Percentiles rank a stretch among this genome's conserved stretches.
These are phyloP conservation scores for Acropternis orthonyx DNA, from an alignment of 2,797 vertebrate genomes.

Conservation along the genomic window DNA sequence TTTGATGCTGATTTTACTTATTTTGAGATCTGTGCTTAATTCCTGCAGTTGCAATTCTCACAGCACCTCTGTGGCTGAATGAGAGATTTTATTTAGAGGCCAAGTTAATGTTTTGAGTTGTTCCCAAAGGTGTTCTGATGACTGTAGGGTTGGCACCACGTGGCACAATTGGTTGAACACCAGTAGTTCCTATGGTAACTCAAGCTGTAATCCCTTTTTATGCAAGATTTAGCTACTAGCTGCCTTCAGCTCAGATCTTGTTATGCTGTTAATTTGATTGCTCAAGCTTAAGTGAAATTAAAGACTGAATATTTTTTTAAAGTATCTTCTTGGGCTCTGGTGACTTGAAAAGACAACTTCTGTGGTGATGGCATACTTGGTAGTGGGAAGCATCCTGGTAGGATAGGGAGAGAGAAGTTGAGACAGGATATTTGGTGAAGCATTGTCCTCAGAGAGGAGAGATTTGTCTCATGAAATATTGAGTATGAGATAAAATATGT, in stretches of 20 bases:
- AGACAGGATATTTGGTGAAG: neutral
- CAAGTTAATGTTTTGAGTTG: slow-evolving; percentile 19
- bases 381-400: neutral
- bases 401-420: neutral
- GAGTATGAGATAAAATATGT: neutral
- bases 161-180: neutral
- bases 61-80: neutral
- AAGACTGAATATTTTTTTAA: neutral
- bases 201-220: neutral
- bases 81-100: slow-evolving; percentile 26
- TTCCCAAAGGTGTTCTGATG: neutral
- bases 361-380: neutral
- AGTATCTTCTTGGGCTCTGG: neutral
- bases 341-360: neutral
- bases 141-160: neutral
- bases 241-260: neutral
- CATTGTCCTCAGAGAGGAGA: neutral
- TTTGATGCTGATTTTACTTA: neutral
- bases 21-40: neutral
- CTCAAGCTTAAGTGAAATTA: slow-evolving; percentile 22
- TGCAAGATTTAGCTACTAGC: slow-evolving; percentile 29
- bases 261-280: slow-evolving; percentile 20
- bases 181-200: neutral
- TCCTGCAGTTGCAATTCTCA: neutral
- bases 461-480: neutral